phyloP scores from a whole-genome alignment of 2,113 vertebrate genomes.

The Pterocles gutturalis region DNA sequence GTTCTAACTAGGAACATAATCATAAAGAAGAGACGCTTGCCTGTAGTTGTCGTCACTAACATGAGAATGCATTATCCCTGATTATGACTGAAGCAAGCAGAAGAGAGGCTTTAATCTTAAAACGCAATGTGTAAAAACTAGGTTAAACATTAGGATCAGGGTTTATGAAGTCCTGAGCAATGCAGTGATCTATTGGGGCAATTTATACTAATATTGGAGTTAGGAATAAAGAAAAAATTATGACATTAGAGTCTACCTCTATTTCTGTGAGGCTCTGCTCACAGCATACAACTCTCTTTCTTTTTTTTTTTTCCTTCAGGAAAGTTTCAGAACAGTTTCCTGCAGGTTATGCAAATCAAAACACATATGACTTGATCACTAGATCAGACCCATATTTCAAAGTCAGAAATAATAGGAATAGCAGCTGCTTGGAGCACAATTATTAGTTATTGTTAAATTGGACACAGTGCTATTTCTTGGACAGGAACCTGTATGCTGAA shows the following conservation, averaged over 20 bases:
- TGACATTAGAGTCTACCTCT: not conserved
- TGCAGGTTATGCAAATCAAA: not conserved
- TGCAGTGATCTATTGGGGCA: not conserved
- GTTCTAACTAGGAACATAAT: not conserved
- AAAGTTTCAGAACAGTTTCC: not conserved
- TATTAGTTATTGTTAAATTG: not conserved
- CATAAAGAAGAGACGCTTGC: not conserved
- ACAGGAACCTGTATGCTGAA: not conserved
- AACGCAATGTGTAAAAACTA: not conserved
- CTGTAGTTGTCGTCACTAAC: not conserved
- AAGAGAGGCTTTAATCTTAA: not conserved
- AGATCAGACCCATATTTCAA: not conserved
- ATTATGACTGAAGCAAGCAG: not conserved
- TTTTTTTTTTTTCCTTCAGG: not conserved
- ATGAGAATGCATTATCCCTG: not conserved
- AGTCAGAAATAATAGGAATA: not conserved
- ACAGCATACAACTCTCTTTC: rapidly evolving
- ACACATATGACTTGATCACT: not conserved
- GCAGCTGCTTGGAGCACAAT: not conserved
- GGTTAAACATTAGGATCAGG: not conserved
- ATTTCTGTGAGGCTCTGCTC: not conserved
- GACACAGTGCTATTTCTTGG: not conserved
- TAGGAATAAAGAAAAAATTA: not conserved
- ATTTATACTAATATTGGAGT: not conserved
- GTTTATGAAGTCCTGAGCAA: not conserved